phyloP scores from a whole-genome alignment of 2,797 vertebrate genomes.

The Peromyscus melanophrys region DNA sequence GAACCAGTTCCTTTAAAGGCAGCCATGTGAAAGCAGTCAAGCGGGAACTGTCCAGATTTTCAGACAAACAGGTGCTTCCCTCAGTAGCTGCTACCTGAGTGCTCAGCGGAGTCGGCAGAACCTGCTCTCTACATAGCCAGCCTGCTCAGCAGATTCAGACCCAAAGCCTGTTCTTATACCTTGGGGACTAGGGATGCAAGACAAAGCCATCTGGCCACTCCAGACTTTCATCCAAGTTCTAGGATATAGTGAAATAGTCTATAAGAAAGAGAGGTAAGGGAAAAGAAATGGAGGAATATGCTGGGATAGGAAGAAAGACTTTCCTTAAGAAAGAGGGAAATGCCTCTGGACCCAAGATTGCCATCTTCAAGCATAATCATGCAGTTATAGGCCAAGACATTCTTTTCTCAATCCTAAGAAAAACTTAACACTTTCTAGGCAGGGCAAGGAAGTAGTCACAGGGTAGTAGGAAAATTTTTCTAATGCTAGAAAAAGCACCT shows the following conservation, averaged over 20 bases:
- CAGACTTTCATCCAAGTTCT: constrained; percentile 17
- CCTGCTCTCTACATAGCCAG: neutral
- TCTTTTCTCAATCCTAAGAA: neutral
- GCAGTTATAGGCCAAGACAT: neutral
- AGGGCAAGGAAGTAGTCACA: neutral
- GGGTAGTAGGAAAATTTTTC: constrained; percentile 28
- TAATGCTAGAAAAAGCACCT: constrained; percentile 45
- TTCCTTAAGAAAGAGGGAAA: constrained; percentile 34
- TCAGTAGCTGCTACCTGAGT: neutral
- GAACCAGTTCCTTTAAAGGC: constrained; percentile 60
- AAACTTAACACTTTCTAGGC: neutral
- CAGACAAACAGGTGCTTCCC: neutral
- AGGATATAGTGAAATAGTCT: constrained; percentile 32
- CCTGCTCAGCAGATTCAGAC: constrained; percentile 20
- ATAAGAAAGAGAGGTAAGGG: constrained; percentile 37
- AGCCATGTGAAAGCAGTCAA: constrained; percentile 13
- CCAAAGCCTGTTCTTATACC: neutral
- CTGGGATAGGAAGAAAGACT: constrained; percentile 55
- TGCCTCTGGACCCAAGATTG: neutral
- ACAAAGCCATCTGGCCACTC: constrained; percentile 59
- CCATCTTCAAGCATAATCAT: constrained; percentile 38
- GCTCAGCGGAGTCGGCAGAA: constrained; percentile 15
- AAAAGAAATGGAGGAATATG: constrained; percentile 15
- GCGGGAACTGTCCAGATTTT: constrained; percentile 49
- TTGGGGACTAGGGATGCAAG: neutral